Conservation (phyloP, 2,888 invertebrate genomes). For the Blastobasis adustella region DNA sequence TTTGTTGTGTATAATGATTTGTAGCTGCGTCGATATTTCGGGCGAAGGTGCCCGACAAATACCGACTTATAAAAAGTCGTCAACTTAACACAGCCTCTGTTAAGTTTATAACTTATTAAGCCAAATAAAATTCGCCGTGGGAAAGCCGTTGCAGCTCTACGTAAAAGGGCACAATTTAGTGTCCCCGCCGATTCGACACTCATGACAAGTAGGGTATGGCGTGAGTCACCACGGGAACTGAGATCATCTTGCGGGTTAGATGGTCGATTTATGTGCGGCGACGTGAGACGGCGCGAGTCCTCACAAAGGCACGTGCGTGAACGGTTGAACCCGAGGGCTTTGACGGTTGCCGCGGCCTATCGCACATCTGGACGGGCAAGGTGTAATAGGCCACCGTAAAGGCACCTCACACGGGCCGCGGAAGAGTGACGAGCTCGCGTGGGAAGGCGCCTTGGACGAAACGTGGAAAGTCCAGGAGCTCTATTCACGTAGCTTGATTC, state of each 20-base stretch:
- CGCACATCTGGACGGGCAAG: slow-evolving; percentile 50
- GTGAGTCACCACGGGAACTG: slow-evolving; percentile 6
- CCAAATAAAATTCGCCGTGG: too few species aligned
- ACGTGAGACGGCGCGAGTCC: slow-evolving; percentile 52
- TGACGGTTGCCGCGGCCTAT: slow-evolving; percentile 31
- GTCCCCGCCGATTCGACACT: too few species aligned
- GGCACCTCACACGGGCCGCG: slow-evolving; percentile 63
- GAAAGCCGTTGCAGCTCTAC: too few species aligned
- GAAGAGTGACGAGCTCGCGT: slow-evolving; percentile 51
- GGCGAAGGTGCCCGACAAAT: too few species aligned
- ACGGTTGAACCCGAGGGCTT: slow-evolving; percentile 19
- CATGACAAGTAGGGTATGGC: too few species aligned
- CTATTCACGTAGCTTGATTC: slow-evolving; percentile 33
- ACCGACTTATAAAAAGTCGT: too few species aligned
- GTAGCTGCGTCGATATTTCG: too few species aligned
- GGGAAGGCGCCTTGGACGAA: slow-evolving; percentile 55
- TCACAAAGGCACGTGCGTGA: slow-evolving; percentile 66
- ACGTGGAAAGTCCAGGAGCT: slow-evolving; percentile 43
- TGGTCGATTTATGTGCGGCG: slow-evolving; percentile 60
- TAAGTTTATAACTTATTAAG: too few species aligned
- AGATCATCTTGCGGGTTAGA: slow-evolving; percentile 32
- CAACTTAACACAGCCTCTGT: too few species aligned
- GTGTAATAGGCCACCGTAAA: slow-evolving; percentile 55
- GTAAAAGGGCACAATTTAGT: too few species aligned
- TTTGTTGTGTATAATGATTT: too few species aligned